Evolutionary conservation across 2,797 vertebrate species (phyloP), one percentile per base, ranked within the genome.

Genomic region (Denticeps clupeoides): DNA sequence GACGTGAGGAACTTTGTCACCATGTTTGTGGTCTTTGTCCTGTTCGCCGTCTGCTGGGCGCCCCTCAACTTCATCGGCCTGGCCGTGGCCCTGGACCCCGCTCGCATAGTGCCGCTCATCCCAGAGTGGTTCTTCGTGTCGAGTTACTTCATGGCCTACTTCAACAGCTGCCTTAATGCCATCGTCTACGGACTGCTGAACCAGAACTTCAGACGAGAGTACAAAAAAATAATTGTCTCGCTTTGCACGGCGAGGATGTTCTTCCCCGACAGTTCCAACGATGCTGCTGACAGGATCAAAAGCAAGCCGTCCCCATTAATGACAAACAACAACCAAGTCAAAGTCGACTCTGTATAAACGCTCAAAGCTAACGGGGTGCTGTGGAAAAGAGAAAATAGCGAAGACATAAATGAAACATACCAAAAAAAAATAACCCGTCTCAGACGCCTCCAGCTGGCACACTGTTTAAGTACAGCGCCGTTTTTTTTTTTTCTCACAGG

Each of bases 81-180:
- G 7, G 81, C 77, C 1, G 87, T 89, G 37, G 84, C 87, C 21
- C 64, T 81, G 1, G 72, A 80, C 46, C 85, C 87, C 0, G 47
- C 60, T 19, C 69, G 45, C 32, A 55, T 84, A 59, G 71, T 59
- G 11, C 79, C 83, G n/a, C 72, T 68, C 59, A 81, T 89, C 64
- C 87, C 87, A 0, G 87, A 88, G 49, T 88, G 87, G 85, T 68
- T 89, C 24, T 89, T 89, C 40, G 82, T 89, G 47, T 78, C 75
- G 7, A 89, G 87, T 61, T 87, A 89, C 60, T 89, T 87, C 29
- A 78, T 88, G 85, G 86, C 85, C 0, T 88, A 88, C 67, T 89
- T 89, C 75, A 88, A 89, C 68, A 89, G 87, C 71, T 89, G 87
- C 78, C 86, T 89, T 78, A 89, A 87, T 49, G 84, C 87, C 12